phyloP scores from a whole-genome alignment of 2,888 invertebrate genomes.

The Sphaeridia pumilis region DNA sequence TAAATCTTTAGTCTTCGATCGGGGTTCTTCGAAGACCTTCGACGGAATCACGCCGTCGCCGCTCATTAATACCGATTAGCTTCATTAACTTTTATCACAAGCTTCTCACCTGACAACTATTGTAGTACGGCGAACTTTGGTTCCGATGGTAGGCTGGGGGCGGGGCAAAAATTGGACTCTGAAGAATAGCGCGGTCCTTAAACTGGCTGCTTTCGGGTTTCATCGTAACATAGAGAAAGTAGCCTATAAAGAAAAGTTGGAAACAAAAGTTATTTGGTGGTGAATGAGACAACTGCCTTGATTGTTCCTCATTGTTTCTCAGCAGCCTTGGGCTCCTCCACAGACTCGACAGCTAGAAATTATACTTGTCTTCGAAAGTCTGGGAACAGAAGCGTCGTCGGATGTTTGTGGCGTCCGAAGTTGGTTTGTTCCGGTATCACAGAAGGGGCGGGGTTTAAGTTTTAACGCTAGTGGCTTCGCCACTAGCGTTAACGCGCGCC shows the following conservation, averaged over 20 bases:
- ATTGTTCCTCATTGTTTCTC: too few relatives aligned
- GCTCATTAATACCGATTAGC: constrained; percentile 1
- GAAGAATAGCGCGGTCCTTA: constrained; percentile 63
- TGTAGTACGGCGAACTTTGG: constrained; percentile 59
- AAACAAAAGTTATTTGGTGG: too few relatives aligned
- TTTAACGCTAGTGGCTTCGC: background rate
- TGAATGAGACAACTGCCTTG: too few relatives aligned
- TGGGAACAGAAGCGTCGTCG: too few relatives aligned
- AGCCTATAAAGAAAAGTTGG: constrained; percentile 42
- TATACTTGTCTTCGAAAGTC: too few relatives aligned
- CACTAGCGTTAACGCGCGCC: background rate
- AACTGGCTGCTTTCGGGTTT: constrained; percentile 42
- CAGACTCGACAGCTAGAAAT: too few relatives aligned
- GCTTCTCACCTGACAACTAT: constrained; percentile 68
- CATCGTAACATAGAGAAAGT: constrained; percentile 64
- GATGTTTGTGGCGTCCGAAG: background rate
- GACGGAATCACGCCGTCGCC: background rate
- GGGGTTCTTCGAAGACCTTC: background rate
- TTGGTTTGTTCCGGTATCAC: background rate
- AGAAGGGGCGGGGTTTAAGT: background rate
- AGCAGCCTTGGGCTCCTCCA: too few relatives aligned
- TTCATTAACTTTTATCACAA: background rate
- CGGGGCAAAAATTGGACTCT: constrained; percentile 68
- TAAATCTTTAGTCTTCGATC: background rate
- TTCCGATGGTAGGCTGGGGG: constrained; percentile 76